These are phyloP conservation scores for Grus americana DNA, from an alignment of 2,113 vertebrate genomes.

Conservation along the genomic window DNA sequence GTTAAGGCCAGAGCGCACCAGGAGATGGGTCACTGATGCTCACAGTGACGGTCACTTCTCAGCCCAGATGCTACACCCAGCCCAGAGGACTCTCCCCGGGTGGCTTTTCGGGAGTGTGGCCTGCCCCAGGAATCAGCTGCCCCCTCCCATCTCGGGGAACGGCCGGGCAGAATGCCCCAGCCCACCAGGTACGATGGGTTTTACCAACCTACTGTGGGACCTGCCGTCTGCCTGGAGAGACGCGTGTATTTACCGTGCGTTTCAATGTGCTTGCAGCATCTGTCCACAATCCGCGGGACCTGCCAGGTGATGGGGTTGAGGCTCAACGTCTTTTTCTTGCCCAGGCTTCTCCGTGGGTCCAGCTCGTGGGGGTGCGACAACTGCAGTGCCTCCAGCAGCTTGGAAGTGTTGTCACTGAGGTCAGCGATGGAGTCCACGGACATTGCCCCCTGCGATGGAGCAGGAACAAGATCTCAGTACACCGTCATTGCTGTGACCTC, in stretches of 20 bases:
- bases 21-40: neutral
- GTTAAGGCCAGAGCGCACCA: neutral
- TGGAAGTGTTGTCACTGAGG: constrained; percentile 83
- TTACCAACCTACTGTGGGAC: rapidly evolving
- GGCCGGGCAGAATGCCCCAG: neutral
- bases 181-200: rapidly evolving
- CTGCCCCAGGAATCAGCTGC: neutral
- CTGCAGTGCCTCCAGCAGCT: constrained; percentile 90
- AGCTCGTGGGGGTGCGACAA: constrained; percentile 88
- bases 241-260: constrained; percentile 69
- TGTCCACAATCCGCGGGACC: constrained; percentile 88
- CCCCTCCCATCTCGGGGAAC: neutral
- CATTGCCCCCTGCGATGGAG: constrained; percentile 81
- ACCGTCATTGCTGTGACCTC: rapidly evolving
- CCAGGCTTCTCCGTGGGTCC: constrained; percentile 75
- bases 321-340: constrained; percentile 79
- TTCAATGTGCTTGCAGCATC: constrained; percentile 89
- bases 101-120: neutral
- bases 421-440: constrained; percentile 90
- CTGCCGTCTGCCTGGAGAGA: rapidly evolving
- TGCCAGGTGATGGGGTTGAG: constrained; percentile 91
- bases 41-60: neutral
- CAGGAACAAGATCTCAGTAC: neutral
- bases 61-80: neutral
- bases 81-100: neutral